Evolutionary conservation across 2,113 vertebrate species (phyloP).

Genomic region (Struthidea cinerea): DNA sequence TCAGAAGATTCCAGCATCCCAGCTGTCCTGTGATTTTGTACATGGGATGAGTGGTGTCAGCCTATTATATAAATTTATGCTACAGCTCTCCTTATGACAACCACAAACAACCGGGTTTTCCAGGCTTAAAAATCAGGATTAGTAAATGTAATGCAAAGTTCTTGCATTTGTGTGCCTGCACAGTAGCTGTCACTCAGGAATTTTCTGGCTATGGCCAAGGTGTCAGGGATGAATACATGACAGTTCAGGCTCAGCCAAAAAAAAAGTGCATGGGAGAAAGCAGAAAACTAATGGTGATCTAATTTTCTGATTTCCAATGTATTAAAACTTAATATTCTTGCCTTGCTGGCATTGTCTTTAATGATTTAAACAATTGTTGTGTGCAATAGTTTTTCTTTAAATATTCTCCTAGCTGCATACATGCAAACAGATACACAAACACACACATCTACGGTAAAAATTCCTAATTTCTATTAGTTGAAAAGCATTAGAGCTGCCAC

Average conservation of each 20-base stretch:
- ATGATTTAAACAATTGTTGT: neutral
- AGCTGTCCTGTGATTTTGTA: neutral
- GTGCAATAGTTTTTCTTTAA: neutral
- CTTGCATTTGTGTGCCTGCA: neutral
- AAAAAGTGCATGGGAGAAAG: neutral
- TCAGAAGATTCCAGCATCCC: neutral
- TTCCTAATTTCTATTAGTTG: neutral
- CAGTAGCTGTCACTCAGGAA: neutral
- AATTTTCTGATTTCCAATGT: neutral
- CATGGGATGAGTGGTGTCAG: neutral
- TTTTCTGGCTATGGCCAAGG: neutral
- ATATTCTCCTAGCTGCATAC: neutral
- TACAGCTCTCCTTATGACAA: neutral
- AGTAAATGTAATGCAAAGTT: neutral
- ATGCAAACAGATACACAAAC: neutral
- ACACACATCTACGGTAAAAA: neutral
- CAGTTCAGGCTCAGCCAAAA: neutral
- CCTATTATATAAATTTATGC: neutral
- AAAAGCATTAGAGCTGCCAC: neutral
- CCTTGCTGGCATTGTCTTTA: neutral
- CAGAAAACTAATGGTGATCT: neutral
- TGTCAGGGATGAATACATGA: no score
- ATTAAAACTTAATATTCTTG: neutral
- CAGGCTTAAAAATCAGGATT: neutral
- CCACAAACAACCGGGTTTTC: rapidly evolving